Evolutionary conservation across 2,888 invertebrate species (phyloP), one percentile per base, ranked within the genome.

Genomic region (Catocala fraxini): DNA sequence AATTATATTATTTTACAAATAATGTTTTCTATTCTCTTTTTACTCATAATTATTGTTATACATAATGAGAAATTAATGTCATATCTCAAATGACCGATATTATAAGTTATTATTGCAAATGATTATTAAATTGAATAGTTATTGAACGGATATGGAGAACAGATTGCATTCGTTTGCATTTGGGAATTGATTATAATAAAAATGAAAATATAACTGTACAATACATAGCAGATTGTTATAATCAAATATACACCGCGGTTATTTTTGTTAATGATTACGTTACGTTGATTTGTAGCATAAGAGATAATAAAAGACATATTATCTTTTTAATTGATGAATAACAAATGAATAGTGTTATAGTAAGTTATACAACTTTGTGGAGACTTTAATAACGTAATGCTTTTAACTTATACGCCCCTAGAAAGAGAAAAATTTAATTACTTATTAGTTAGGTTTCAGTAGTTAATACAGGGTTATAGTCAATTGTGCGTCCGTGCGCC

Each of bases 401-500:
- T 91, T 91, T 88, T 89, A 87, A 89, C 83, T 86, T 86, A 87
- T 90, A 90, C 84, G 91, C 91, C 91, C 89, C 87, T 89, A 89
- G 89, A 82, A 70, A 77, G 81, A 86, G 80, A 85, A 86, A 15
- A 73, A 81, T 84, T 82, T 83, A 82, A 86, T 85, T 83, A 85
- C 84, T 87, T 83, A 84, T 84, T 88, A 89, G 85, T 86, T 88
- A 91, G 89, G 88, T 82, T 86, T 89, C 88, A 84, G 90, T 91
- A 92, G 90, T 83, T 83, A 88, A 81, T 84, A 88, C 92, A 90
- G 91, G 90, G 91, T 89, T 87, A 85, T 86, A 86, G 89, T 90
- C 85, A 88, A 89, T 91, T 89, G 91, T 90, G 89, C 91, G 89
- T 92, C 91, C 92, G 89, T 90, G 89, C 90, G 89, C 89, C 89